A percentile compares a stretch with the other conserved stretches of the same genome.
Evolutionary conservation across 2,888 invertebrate genomes (phyloP).

Genomic region (Lycocerus yunnanus): DNA sequence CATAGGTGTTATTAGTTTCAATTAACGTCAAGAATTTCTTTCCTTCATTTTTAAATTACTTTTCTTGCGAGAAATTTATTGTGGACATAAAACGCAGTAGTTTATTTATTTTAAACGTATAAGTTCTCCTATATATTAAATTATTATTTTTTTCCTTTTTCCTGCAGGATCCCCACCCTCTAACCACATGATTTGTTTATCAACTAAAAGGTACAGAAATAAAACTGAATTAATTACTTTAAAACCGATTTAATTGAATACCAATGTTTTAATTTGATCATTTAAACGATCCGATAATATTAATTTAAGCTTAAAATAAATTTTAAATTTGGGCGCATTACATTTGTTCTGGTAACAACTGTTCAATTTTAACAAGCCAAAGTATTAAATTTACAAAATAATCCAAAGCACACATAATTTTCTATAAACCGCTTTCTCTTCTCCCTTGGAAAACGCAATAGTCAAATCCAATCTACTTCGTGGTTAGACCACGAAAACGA

Average conservation of each 20-base stretch:
- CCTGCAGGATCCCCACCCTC: not conserved
- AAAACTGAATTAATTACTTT: not conserved
- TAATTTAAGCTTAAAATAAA: not conserved
- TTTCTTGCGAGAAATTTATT: not conserved
- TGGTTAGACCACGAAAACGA: constrained; percentile 36
- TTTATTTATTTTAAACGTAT: not conserved
- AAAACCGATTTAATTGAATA: not conserved
- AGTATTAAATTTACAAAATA: constrained; percentile 40
- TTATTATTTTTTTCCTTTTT: not conserved
- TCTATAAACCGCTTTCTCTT: constrained; percentile 12
- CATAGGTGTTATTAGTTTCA: not conserved
- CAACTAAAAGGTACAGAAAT: not conserved
- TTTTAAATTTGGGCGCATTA: not conserved
- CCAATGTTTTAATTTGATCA: not conserved
- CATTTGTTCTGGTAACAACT: not conserved
- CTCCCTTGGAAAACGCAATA: constrained; percentile 34
- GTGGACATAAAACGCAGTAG: not conserved
- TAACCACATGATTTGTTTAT: not conserved
- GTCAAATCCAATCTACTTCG: constrained; percentile 40
- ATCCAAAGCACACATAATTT: constrained; percentile 39
- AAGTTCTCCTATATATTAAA: not conserved
- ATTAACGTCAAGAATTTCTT: not conserved
- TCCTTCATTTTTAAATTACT: not conserved
- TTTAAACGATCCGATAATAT: not conserved
- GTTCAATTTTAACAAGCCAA: constrained; percentile 28